Percentiles rank a stretch among this genome's conserved stretches.
Evolutionary conservation across 2,113 vertebrate genomes (phyloP).

Genomic region (Clarias batrachus): DNA sequence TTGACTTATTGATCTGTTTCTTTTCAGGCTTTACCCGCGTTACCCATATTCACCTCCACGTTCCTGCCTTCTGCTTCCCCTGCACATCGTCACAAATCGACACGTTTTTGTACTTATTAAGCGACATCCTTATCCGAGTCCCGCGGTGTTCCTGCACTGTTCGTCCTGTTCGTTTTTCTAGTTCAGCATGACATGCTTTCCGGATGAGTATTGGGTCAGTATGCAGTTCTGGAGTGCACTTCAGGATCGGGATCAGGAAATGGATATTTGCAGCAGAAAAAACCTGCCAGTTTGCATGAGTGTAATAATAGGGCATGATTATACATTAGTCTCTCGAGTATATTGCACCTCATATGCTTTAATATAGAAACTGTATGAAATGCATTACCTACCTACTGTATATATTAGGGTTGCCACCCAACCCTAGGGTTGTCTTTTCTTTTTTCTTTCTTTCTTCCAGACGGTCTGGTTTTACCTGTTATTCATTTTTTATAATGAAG

Average conservation of each 20-base stretch:
- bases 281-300: slow-evolving; percentile 29
- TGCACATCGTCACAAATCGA: not conserved
- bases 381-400: slow-evolving; percentile 10
- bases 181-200: not conserved
- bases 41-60: not conserved
- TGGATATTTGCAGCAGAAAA: not conserved
- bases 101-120: slow-evolving; percentile 8
- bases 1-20: not conserved
- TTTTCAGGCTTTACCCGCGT: slow-evolving; percentile 15
- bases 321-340: slow-evolving; percentile 8
- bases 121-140: not conserved
- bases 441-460: not conserved
- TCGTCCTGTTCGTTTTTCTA: not conserved
- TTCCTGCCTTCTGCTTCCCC: slow-evolving; percentile 3
- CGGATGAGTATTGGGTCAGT: not conserved
- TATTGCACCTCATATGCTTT: slow-evolving; percentile 25
- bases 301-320: slow-evolving; percentile 22
- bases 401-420: slow-evolving; percentile 7
- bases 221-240: not conserved
- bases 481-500: not conserved
- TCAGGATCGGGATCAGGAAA: not conserved
- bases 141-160: not conserved
- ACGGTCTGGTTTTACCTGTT: not conserved
- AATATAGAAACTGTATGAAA: slow-evolving; percentile 5
- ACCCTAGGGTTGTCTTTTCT: not conserved